Evolutionary conservation across 1,140 invertebrate species (phyloP), one percentile per base, ranked within the genome.

Genomic region (Drosophila seguyi): DNA sequence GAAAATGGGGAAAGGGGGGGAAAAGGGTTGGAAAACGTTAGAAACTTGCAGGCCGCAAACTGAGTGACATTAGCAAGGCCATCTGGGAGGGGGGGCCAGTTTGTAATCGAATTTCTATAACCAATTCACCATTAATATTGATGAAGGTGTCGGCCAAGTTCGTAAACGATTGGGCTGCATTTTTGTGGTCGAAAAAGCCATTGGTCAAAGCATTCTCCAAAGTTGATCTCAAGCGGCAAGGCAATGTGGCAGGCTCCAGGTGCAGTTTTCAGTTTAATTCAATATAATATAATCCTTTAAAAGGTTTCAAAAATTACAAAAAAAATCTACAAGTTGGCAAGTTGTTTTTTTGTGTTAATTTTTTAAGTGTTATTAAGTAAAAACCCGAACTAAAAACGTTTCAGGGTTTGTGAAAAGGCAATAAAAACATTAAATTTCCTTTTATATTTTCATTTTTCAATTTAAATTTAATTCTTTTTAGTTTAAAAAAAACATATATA

Each of bases 81-180:
- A 50, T 58, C 22, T 22, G 10, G n/a, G 34, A 25, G 2, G 25
- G 10, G n/a, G 34, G 34, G 68, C n/a, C 52, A 72, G 72, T 72
- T 72, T 50, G 68, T 68, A 72, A 73, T 59, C 67, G 69, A 48
- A 29, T 50, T 59, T 72, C 29, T 71, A 71, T 72, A 58, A 50
- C 52, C 36, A 44, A 39, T 56, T 27, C 11, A 38, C 29, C 25
- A 20, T 72, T 59, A 73, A 58, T 73, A 72, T 73, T 73, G 36
- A 73, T 72, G 67, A 59, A 59, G 44, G 34, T 67, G 25, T 29
- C n/a, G 29, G 38, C 18, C 38, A 45, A 45, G 38, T 52, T 60
- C 16, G 8, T 16, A 7, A 31, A 25, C 18, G 44, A 25, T 62
- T 60, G 25, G 13, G 4, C 34, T 34, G n/a, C 25, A 16, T 10